Base-by-base conservation (phyloP, 2,113 vertebrate species). In the Tetraodon nigroviridis region DNA sequence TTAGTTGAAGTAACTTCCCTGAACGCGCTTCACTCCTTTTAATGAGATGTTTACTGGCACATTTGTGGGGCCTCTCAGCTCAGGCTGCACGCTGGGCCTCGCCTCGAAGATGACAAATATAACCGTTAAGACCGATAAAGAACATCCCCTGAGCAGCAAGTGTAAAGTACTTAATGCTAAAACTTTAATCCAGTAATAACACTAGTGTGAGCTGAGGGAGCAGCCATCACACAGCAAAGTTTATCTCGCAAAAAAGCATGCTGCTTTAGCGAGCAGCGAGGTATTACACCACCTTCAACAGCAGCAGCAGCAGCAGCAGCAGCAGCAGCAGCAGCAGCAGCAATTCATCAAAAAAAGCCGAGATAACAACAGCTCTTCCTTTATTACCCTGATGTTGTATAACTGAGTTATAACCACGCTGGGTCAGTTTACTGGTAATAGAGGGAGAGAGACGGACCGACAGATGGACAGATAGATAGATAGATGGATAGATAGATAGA, bases 101-200 rank as follows among this genome's bases (percentile, higher is more conserved):
- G 29, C 49, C 49, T 50, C 46, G 44, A 15, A 53, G 47, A 73
- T 71, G 67, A 67, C 73, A 76, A 52, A 67, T 72, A 65, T 47
- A 75, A 49, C 61, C 62, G 67, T 50, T 51, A 58, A 47, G 20
- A 47, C 74, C 61, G 79, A 64, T 75, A 66, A 51, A 75, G 62
- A 55, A 58, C 18, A 41, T 71, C 76, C 73, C 78, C 19, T 18
- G 71, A 71, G 78, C 61, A 37, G 29, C 58, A 55, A 79, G 73
- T 68, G 68, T 68, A 60, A 77, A 83, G 22, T 54, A 69, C 67
- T 67, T 85, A 71, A 69, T 71, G 79, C 62, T 65, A 61, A 50
- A 73, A 58, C 20, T 80, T 74, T 71, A 79, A 77, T 81, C 71
- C 72, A 46, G 63, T 58, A 58, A 49, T 69, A 76, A 75, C 69